phyloP scores from a whole-genome alignment of 2,888 invertebrate genomes.

The Agriopis aurantiaria region DNA sequence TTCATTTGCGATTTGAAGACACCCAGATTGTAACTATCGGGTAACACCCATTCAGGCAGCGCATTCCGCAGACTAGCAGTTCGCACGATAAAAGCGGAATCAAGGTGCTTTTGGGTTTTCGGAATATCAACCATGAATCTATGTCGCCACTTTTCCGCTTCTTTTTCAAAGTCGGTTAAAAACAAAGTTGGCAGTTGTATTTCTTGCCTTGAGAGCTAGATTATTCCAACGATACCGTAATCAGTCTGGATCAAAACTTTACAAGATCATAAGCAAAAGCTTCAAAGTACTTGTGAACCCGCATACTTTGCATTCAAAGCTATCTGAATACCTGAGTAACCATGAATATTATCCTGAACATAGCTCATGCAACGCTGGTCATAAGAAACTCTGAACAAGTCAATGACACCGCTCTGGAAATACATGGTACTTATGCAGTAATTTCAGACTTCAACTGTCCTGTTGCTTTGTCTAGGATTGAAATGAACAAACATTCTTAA shows the following conservation, averaged over 20 bases:
- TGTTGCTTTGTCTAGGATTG: constrained; percentile 26
- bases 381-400: constrained; percentile 30
- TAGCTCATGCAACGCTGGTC: constrained; percentile 2
- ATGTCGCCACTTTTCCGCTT: too few relatives aligned
- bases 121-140: too few relatives aligned
- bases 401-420: constrained; percentile 49
- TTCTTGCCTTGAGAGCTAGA: neutral
- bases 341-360: constrained; percentile 14
- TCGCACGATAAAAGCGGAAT: too few relatives aligned
- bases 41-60: too few relatives aligned
- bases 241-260: neutral
- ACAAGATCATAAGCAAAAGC: constrained; percentile 1
- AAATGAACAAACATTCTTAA: constrained; percentile 8
- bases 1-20: too few relatives aligned
- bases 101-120: too few relatives aligned
- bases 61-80: too few relatives aligned
- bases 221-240: neutral
- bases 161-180: too few relatives aligned
- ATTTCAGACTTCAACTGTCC: constrained; percentile 17
- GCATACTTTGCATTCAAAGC: constrained; percentile 36
- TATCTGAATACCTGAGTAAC: constrained; percentile 13
- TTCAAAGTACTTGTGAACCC: constrained; percentile 32
- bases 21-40: too few relatives aligned
- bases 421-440: constrained; percentile 39
- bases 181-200: neutral